Base-by-base conservation (phyloP, 2,797 vertebrate genomes). In the Trachurus trachurus region DNA sequence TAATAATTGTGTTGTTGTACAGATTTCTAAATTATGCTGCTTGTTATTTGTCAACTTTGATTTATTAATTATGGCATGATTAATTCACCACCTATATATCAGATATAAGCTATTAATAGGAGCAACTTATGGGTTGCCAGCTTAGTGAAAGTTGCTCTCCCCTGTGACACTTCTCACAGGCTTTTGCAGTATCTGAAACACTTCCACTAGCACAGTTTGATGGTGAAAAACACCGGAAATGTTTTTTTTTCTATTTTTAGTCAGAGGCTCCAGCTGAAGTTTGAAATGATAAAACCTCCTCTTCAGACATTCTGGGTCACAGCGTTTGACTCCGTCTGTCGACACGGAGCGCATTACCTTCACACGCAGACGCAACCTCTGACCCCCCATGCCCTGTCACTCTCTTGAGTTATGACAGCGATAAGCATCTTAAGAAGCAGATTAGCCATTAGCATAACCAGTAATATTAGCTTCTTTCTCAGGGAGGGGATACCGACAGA, bases 381-480 rank as follows among this genome's bases (percentile, higher is more conserved):
- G 71, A 82, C 74, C 58, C 58, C 39, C 62, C 26, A 26, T 26
- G 71, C 67, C 42, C 9, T 53, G 42, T 59, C 79, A 54, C 16
- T 57, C 66, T 52, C 53, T 64, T 64, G 64, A 40, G 53, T 44
- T 54, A 66, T 37, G 65, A 71, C 49, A 68, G 57, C 1, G 13
- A 77, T 57, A 50, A 75, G 40, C 54, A 61, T 75, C 77, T 74
- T 17, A 73, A 65, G 22, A 58, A 31, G 68, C 15, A 34, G 19
- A 70, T 76, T 65, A 74, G 68, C 72, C 78, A 15, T 67, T 1
- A 9, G 29, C n/a, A 31, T 8, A 21, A 15, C 0, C 26, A 37
- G 26, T 5, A 3, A 59, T 16, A 44, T 62, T 13, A 9, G 21
- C 44, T 13, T 47, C 44, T 11, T 37, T 42, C 54, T 62, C 49